Evolutionary conservation across 37 sponge, comb jelly and placozoan species (phyloP), one percentile per base, ranked within the genome.

Genomic region (Spongia lamella): DNA sequence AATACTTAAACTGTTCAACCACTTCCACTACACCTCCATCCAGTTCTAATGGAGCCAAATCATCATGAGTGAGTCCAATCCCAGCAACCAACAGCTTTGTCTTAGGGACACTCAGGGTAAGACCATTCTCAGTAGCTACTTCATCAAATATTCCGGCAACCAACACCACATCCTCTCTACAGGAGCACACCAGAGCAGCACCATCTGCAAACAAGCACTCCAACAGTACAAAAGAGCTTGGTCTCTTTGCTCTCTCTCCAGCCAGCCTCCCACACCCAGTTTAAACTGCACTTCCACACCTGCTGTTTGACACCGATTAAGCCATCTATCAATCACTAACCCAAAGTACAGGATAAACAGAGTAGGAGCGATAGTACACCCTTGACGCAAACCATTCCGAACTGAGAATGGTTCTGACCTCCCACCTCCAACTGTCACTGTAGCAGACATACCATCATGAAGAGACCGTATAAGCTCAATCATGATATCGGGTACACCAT

Each of bases 321-420:
- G 33, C 82, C 74, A 49, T 40, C 32, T 13, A 11, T 39, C 16
- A 34, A 69, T 60, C 25, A 70, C 66, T 20, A 72, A n/a, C 31
- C 43, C 61, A 27, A 76, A 76, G 71, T 77, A 84, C 4, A 84
- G 67, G 75, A 75, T 80, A 54, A 80, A 80, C 47, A 80, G 66
- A 22, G 63, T 33, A 31, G 52, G 72, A 50, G 68, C 67, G 39
- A 76, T 47, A 36, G 51, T 39, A 77, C 78, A 76, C 6, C 78
- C 70, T 37, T 84, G 84, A 36, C 78, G 76, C 63, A 84, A 50
- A 19, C 84, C 76, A 83, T 83, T 83, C 37, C n/a, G n/a, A n/a
- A n/a, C n/a, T n/a, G n/a, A 68, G 68, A 63, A 59, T 19, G 13
- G 62, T 13, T 61, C 62, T 24, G 81, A 51, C 9, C 30, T 17